These are phyloP conservation scores for Tenodera sinensis DNA, from an alignment of 2,888 invertebrate species.

Conservation along the genomic window DNA sequence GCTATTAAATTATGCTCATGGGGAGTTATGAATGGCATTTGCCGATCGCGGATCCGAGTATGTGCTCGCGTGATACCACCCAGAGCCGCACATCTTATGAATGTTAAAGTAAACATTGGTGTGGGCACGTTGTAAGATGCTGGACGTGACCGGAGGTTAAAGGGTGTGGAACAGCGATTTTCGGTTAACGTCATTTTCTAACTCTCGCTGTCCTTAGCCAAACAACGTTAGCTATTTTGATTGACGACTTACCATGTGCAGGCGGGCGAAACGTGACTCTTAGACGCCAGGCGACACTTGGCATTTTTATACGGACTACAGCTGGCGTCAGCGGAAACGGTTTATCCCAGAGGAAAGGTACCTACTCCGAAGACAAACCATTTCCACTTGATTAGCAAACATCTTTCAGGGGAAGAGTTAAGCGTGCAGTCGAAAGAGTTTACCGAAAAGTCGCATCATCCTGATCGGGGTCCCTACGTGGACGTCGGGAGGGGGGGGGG, in stretches of 20 bases:
- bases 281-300: not conserved
- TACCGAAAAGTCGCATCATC: no score
- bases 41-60: not conserved
- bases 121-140: not conserved
- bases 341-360: not conserved
- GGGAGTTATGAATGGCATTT: not conserved
- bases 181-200: not conserved
- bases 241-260: not conserved
- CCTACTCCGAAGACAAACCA: no score
- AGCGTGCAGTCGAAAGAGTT: no score
- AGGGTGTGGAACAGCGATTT: not conserved
- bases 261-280: not conserved
- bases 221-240: not conserved
- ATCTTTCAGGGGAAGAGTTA: no score
- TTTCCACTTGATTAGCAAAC: no score
- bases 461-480: no score
- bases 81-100: not conserved
- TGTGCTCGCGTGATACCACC: not conserved
- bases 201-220: not conserved
- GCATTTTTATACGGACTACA: not conserved
- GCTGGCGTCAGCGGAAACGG: not conserved
- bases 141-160: not conserved
- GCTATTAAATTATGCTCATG: not conserved
- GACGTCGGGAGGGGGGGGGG: no score
- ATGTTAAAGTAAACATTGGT: not conserved